Percentiles rank a stretch among this genome's conserved stretches.
These are phyloP conservation scores for Pelobates fuscus DNA, from an alignment of 2,113 vertebrate species.

Conservation along the genomic window DNA sequence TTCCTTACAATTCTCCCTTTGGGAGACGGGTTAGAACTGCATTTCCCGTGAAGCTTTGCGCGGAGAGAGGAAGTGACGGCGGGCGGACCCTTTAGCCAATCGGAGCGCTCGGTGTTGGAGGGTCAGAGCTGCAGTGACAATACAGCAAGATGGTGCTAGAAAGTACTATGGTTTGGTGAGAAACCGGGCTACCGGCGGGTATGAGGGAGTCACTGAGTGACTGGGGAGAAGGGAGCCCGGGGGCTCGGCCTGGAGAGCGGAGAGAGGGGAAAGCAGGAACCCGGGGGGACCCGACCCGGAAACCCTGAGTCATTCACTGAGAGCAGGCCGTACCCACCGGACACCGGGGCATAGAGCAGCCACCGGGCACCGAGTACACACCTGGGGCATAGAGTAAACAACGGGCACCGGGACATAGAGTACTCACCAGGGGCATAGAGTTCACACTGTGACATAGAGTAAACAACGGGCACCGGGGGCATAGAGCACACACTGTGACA, in stretches of 20 bases:
- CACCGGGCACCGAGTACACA: too few species aligned
- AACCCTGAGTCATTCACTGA: conserved; percentile 65
- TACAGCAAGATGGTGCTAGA: conserved; percentile 89
- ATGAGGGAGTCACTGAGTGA: too few species aligned
- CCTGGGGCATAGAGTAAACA: too few species aligned
- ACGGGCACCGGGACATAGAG: too few species aligned
- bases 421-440: too few species aligned
- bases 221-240: rapidly evolving
- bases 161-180: conserved; percentile 98
- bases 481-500: too few species aligned
- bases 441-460: too few species aligned
- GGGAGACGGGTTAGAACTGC: conserved; percentile 52
- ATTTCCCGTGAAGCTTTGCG: conserved; percentile 53
- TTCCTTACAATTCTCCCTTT: too few species aligned
- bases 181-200: not conserved
- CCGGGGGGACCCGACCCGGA: not conserved
- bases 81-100: conserved; percentile 44
- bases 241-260: too few species aligned
- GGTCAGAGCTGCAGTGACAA: conserved; percentile 36
- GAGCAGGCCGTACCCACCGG: conserved; percentile 8
- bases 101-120: conserved; percentile 11
- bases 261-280: not conserved
- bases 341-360: too few species aligned
- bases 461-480: too few species aligned
- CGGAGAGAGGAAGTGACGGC: not conserved